These are phyloP conservation scores for Lucinisca nassula DNA, from an alignment of 2,888 invertebrate species.

Conservation along the genomic window DNA sequence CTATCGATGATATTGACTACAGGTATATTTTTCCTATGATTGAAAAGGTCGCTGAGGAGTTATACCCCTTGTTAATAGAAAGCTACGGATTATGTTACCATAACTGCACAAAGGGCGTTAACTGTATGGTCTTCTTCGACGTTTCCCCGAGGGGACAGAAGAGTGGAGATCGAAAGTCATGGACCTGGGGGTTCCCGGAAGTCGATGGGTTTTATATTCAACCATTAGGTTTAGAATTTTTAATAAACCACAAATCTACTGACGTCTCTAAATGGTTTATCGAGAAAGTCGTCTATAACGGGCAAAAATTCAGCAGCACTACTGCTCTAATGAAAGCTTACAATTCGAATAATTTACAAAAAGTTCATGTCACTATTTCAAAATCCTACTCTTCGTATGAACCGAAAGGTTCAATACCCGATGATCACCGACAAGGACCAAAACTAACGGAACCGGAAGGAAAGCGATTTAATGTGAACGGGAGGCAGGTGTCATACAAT, in stretches of 20 bases:
- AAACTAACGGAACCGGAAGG: conserved; percentile 79
- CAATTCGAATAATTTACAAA: conserved; percentile 17
- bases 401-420: conserved; percentile 16
- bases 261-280: conserved; percentile 73
- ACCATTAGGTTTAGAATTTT: conserved; percentile 79
- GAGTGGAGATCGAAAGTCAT: conserved; percentile 73
- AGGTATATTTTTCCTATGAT: conserved; percentile 52
- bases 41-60: conserved; percentile 44
- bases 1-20: conserved; percentile 75
- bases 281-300: conserved; percentile 76
- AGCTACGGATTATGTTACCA: conserved; percentile 75
- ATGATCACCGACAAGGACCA: conserved; percentile 71
- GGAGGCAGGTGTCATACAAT: conserved; percentile 78
- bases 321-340: conserved; percentile 71
- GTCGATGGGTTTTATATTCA: conserved; percentile 78
- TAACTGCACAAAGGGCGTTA: conserved; percentile 72
- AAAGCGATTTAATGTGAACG: conserved; percentile 79
- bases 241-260: conserved; percentile 73
- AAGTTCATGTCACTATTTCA: conserved; percentile 9
- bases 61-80: conserved; percentile 73
- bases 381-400: conserved; percentile 48
- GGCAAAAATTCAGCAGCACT: conserved; percentile 70
- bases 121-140: conserved; percentile 73
- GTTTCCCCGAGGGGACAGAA: conserved; percentile 73
- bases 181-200: conserved; percentile 74